These are phyloP conservation scores for Dryas iulia DNA, from an alignment of 1,140 invertebrate species.

Conservation along the genomic window DNA sequence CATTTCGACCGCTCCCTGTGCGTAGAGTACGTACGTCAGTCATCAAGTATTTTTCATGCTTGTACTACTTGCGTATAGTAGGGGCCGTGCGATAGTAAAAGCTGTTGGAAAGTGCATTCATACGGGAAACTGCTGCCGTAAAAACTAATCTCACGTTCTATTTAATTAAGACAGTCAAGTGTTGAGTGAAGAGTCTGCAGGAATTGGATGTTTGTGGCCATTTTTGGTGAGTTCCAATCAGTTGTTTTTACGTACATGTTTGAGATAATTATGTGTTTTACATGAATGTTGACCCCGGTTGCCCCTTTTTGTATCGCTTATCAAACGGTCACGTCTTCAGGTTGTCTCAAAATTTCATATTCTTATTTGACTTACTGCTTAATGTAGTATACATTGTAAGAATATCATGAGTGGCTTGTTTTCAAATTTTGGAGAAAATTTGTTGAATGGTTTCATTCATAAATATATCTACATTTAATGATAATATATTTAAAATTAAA, in stretches of 20 bases:
- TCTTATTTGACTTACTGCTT: conserved; percentile 8
- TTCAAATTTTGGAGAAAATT: neutral
- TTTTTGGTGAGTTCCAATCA: conserved; percentile 65
- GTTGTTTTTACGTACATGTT: conserved; percentile 65
- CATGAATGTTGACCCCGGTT: conserved; percentile 34
- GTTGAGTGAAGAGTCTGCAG: conserved; percentile 50
- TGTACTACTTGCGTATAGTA: conserved; percentile 75
- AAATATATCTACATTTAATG: no score
- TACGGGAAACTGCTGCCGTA: conserved; percentile 69
- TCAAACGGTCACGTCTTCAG: conserved; percentile 1
- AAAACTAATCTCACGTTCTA: conserved; percentile 75
- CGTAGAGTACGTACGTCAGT: conserved; percentile 72
- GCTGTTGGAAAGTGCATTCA: conserved; percentile 78
- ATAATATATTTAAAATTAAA: no score
- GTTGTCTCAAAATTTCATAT: neutral
- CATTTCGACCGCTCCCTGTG: conserved; percentile 75
- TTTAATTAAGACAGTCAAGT: conserved; percentile 53
- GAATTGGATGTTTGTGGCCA: conserved; percentile 67
- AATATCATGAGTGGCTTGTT: neutral
- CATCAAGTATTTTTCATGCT: conserved; percentile 75
- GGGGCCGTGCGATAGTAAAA: conserved; percentile 76
- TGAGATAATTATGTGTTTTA: conserved; percentile 44
- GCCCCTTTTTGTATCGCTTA: conserved; percentile 33
- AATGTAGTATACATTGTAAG: neutral
- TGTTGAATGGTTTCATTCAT: neutral